Evolutionary conservation across 2,888 invertebrate species (phyloP).

Genomic region (Sphecodes monilicornis): DNA sequence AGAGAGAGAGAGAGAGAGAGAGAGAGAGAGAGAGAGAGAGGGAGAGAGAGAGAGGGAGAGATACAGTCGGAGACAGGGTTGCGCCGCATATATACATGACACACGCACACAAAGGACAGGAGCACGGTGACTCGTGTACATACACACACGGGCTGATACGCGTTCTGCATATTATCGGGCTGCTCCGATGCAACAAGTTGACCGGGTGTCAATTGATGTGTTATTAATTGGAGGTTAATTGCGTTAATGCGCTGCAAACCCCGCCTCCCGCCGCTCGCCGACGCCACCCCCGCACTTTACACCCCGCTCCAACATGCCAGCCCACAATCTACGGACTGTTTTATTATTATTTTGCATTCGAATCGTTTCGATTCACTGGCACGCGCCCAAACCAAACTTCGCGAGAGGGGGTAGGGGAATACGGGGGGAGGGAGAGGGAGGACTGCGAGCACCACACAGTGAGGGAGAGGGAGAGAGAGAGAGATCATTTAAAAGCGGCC

Average conservation of each 20-base stretch:
- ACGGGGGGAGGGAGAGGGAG: conserved; percentile 19
- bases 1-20: not conserved
- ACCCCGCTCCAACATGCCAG: conserved; percentile 36
- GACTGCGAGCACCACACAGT: conserved; percentile 3
- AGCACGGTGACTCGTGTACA: conserved; percentile 44
- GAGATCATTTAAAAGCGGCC: conserved; percentile 70
- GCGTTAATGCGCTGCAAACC: conserved; percentile 81
- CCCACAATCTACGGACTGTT: conserved; percentile 66
- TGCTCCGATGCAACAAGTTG: conserved; percentile 83
- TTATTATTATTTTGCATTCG: conserved; percentile 81
- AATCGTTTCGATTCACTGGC: conserved; percentile 81
- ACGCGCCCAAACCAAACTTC: conserved; percentile 78
- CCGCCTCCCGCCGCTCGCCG: conserved; percentile 65
- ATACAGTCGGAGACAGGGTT: conserved; percentile 22
- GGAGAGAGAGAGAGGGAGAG: not conserved
- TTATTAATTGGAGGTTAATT: conserved; percentile 84
- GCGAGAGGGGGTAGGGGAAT: conserved; percentile 20
- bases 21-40: not conserved
- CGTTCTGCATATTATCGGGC: conserved; percentile 79
- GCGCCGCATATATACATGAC: conserved; percentile 47
- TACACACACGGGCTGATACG: conserved; percentile 66
- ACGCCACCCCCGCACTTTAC: conserved; percentile 58
- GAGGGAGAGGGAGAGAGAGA: conserved; percentile 19
- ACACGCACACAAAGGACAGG: conserved; percentile 44
- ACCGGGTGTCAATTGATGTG: conserved; percentile 83